A percentile compares a stretch with the other conserved stretches of the same genome.
Conservation (phyloP, 2,113 vertebrate genomes). For the Osmerus mordax region DNA sequence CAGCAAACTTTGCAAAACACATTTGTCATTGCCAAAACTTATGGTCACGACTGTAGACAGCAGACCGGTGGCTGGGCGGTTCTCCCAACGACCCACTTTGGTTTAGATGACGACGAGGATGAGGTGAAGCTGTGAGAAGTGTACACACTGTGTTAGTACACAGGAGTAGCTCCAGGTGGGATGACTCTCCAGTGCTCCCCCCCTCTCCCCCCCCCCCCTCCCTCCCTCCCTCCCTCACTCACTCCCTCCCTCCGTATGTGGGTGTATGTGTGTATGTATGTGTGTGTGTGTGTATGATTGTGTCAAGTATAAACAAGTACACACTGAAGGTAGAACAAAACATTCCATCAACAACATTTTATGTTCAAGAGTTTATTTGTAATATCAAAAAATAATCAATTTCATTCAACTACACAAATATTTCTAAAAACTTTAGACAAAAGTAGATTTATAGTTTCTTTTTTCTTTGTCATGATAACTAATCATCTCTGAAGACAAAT, state of each 20-base stretch:
- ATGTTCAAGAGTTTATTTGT: background rate
- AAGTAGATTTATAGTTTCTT: background rate
- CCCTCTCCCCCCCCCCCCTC: background rate
- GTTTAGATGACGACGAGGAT: too few species aligned
- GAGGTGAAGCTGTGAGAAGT: too few species aligned
- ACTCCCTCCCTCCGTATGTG: background rate
- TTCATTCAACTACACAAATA: background rate
- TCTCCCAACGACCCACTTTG: too few species aligned
- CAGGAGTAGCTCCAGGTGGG: background rate
- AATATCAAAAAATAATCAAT: background rate
- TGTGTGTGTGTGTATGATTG: slow-evolving; percentile 1
- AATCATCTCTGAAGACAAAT: too few species aligned
- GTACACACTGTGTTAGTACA: background rate
- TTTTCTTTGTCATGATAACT: background rate
- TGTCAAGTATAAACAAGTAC: background rate
- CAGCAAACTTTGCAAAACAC: too few species aligned
- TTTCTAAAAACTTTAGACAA: slow-evolving; percentile 10
- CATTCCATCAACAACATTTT: background rate
- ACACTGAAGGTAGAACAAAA: background rate
- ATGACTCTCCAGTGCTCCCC: too few species aligned
- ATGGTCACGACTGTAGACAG: too few species aligned
- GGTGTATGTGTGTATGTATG: slow-evolving; percentile 1
- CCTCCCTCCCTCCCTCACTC: background rate
- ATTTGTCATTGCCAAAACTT: too few species aligned
- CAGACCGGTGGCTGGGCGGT: too few species aligned